These are phyloP conservation scores for Eupithecia vulgata DNA, from an alignment of 2,888 invertebrate genomes.

Conservation along the genomic window DNA sequence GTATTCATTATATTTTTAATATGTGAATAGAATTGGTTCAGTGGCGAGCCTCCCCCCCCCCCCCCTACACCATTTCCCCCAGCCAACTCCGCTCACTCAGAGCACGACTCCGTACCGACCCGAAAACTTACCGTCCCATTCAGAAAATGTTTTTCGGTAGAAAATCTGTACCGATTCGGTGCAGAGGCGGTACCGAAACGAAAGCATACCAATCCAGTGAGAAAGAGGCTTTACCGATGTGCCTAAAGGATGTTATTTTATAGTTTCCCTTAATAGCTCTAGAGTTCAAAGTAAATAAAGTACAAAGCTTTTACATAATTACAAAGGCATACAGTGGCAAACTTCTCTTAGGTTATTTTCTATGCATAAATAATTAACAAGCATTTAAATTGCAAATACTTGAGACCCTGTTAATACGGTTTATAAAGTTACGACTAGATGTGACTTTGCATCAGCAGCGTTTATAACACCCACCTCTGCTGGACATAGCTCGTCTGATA, in stretches of 20 bases:
- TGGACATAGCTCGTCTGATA: not conserved
- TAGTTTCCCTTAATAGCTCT: not conserved
- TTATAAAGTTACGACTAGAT: conserved; percentile 31
- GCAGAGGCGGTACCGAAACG: too few relatives aligned
- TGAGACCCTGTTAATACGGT: conserved; percentile 41
- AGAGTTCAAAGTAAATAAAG: conserved; percentile 7
- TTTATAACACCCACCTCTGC: not conserved
- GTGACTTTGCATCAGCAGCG: not conserved
- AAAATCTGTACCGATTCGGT: too few relatives aligned
- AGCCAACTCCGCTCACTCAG: too few relatives aligned
- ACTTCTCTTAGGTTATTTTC: conserved; percentile 57
- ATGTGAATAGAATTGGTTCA: too few relatives aligned
- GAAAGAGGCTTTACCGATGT: not conserved
- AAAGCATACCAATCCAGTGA: too few relatives aligned
- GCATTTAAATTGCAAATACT: conserved; percentile 73
- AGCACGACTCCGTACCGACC: too few relatives aligned
- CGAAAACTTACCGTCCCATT: too few relatives aligned
- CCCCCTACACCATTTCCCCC: too few relatives aligned
- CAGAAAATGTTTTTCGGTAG: too few relatives aligned
- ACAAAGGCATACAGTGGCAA: conserved; percentile 12
- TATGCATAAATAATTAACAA: conserved; percentile 73
- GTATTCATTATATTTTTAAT: too few relatives aligned
- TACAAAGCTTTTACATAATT: conserved; percentile 9
- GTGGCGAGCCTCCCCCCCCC: too few relatives aligned
- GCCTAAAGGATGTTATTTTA: not conserved